phyloP scores from a whole-genome alignment of 2,888 invertebrate genomes.

The Periphyllus acericola region DNA sequence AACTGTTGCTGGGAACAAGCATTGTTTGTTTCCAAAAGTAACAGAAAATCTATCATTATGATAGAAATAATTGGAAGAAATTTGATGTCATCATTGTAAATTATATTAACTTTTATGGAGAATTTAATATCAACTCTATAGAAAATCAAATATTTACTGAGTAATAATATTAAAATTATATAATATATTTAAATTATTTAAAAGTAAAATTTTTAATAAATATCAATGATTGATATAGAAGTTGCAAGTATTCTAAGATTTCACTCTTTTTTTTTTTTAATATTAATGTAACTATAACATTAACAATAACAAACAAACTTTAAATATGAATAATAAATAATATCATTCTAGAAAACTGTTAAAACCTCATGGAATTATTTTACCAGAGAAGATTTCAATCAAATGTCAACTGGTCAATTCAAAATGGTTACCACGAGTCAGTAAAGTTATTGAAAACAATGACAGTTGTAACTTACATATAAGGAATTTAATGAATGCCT shows the following conservation, averaged over 20 bases:
- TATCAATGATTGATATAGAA: not conserved
- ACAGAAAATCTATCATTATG: constrained; percentile 65
- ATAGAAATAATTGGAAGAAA: constrained; percentile 66
- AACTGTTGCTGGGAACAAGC: constrained; percentile 82
- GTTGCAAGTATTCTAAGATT: not conserved
- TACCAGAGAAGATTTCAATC: constrained; percentile 71
- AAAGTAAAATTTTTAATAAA: not conserved
- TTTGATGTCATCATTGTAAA: constrained; percentile 72
- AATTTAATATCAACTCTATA: constrained; percentile 68
- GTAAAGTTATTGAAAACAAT: constrained; percentile 70
- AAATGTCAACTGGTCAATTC: constrained; percentile 73
- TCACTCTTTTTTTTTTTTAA: not conserved
- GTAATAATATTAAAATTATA: constrained; percentile 3
- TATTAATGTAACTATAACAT: not conserved
- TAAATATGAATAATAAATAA: constrained; percentile 27
- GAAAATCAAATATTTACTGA: constrained; percentile 62
- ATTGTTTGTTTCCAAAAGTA: constrained; percentile 73
- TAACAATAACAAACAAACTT: not conserved
- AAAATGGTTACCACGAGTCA: constrained; percentile 72
- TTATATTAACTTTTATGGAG: constrained; percentile 72
- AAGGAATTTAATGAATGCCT: constrained; percentile 72
- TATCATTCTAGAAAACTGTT: constrained; percentile 67
- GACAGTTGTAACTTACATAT: constrained; percentile 72
- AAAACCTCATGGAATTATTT: constrained; percentile 68
- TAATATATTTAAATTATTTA: not conserved